phyloP scores from a whole-genome alignment of 2,797 vertebrate species.

The Loriculus beryllinus region DNA sequence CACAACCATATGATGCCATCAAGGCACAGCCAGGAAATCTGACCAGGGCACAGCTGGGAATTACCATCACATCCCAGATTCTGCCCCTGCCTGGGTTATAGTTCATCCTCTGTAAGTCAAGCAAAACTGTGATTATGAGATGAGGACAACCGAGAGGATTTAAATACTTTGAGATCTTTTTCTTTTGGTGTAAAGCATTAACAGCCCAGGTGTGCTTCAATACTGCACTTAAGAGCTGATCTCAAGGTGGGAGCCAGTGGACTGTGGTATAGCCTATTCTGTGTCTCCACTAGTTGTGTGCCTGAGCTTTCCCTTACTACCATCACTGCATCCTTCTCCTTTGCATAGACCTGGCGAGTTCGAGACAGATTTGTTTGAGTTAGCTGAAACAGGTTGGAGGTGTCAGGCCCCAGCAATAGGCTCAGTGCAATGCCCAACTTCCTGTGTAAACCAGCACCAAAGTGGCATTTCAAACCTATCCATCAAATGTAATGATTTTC shows the following conservation, averaged over 20 bases:
- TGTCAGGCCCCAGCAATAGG: neutral
- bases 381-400: neutral
- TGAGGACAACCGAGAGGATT: neutral
- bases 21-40: neutral
- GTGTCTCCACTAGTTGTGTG: neutral
- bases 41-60: neutral
- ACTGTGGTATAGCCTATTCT: neutral
- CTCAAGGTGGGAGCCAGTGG: neutral
- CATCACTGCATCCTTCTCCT: neutral
- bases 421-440: neutral
- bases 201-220: neutral
- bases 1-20: neutral
- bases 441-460: fast-evolving
- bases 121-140: neutral
- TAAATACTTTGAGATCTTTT: neutral
- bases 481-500: neutral
- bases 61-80: neutral
- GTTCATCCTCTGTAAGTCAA: neutral
- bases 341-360: neutral
- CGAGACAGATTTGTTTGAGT: neutral
- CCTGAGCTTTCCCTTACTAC: neutral
- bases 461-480: neutral
- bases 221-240: neutral
- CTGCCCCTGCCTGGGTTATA: neutral
- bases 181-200: neutral